A percentile compares a stretch with the other conserved stretches of the same genome.
phyloP scores from a whole-genome alignment of 2,888 invertebrate species.

The Drosophila eohydei region DNA sequence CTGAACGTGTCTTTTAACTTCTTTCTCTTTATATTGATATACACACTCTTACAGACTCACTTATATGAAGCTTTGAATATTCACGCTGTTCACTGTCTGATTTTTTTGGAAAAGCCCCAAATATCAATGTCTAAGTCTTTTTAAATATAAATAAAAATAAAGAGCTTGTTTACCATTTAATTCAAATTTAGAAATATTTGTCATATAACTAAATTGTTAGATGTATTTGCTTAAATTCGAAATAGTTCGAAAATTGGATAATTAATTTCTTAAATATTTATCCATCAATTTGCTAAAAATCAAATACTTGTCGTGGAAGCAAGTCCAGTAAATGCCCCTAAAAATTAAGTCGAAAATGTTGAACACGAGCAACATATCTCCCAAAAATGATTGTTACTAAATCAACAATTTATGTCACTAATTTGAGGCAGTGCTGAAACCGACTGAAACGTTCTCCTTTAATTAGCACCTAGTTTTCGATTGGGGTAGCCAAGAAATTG shows the following conservation, averaged over 20 bases:
- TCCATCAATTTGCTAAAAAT: not conserved
- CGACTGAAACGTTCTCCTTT: not conserved
- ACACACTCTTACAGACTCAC: no score
- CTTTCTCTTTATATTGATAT: no score
- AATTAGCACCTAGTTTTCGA: slow-evolving; percentile 3
- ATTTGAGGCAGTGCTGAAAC: slow-evolving; percentile 1
- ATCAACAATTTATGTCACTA: not conserved
- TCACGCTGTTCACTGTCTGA: no score
- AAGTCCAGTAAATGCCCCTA: not conserved
- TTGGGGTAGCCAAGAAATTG: not conserved
- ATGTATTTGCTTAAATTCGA: not conserved
- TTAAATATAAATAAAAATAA: not conserved
- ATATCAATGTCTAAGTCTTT: no score
- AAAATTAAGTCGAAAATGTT: not conserved
- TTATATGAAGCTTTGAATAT: no score
- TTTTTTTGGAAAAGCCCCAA: no score
- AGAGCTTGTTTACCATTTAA: not conserved
- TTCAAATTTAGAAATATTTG: not conserved
- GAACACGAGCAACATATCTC: not conserved
- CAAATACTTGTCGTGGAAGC: not conserved
- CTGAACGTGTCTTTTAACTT: no score
- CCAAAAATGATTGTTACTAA: not conserved
- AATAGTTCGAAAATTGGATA: not conserved
- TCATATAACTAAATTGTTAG: not conserved
- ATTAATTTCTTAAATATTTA: not conserved